Percentiles rank a stretch among this genome's conserved stretches.
phyloP scores from a whole-genome alignment of 2,888 invertebrate genomes.

The Lamproptera curius region DNA sequence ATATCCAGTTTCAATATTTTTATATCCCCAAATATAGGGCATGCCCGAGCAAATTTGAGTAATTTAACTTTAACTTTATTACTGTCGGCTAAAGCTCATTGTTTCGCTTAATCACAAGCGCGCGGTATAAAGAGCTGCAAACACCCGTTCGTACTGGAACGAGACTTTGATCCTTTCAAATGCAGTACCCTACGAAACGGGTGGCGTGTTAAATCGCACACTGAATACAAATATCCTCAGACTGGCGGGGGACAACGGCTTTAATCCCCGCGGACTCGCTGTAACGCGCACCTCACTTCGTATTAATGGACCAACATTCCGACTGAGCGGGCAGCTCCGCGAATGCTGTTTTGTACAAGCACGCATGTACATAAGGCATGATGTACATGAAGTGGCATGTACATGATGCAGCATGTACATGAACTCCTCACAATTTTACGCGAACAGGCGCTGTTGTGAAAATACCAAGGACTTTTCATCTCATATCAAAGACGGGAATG shows the following conservation, averaged over 20 bases:
- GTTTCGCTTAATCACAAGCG: no score
- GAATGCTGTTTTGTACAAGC: conserved; percentile 9
- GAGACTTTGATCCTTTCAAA: conserved; percentile 7
- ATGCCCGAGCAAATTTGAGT: no score
- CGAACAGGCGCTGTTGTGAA: not conserved
- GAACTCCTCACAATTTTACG: not conserved
- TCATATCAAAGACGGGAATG: not conserved
- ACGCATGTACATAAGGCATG: not conserved
- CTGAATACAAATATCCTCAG: conserved; percentile 16
- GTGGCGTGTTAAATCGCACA: conserved; percentile 8
- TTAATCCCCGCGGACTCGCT: conserved; percentile 18
- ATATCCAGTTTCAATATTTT: no score
- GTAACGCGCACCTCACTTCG: conserved; percentile 16
- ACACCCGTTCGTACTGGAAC: no score
- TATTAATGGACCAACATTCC: conserved; percentile 17
- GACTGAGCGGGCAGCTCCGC: conserved; percentile 5
- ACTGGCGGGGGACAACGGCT: conserved; percentile 15
- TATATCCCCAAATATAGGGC: no score
- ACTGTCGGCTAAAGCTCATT: no score
- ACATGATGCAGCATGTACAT: not conserved
- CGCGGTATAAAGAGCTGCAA: no score
- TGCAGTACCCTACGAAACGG: conserved; percentile 10
- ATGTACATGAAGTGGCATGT: not conserved
- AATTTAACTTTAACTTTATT: no score
- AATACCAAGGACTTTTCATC: not conserved